A percentile compares a stretch with the other conserved stretches of the same genome.
These are phyloP conservation scores for Catagonus wagneri DNA, from an alignment of 2,113 vertebrate genomes.

Conservation along the genomic window DNA sequence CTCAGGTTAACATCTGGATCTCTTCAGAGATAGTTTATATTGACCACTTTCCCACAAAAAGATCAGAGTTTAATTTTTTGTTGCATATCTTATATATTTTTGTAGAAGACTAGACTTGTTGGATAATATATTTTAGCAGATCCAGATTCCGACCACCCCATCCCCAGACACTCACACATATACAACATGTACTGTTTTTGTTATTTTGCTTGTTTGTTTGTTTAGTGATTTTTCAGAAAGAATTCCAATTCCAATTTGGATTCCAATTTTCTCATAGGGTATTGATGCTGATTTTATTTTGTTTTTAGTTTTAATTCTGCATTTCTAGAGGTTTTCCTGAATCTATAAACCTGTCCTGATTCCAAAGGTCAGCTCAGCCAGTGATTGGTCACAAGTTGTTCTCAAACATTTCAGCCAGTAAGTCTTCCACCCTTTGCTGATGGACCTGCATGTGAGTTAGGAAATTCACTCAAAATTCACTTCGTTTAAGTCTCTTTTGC, in stretches of 20 bases:
- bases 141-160: background rate
- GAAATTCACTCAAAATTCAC: background rate
- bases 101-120: background rate
- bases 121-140: background rate
- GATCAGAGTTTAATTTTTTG: background rate
- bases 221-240: background rate
- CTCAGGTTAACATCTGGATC: background rate
- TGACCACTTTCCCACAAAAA: background rate
- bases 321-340: background rate
- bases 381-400: background rate
- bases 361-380: background rate
- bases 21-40: background rate
- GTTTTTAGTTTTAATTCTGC: background rate
- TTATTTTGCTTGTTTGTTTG: background rate
- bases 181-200: background rate
- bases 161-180: background rate
- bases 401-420: background rate
- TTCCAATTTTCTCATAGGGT: background rate
- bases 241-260: background rate
- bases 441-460: background rate
- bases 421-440: background rate
- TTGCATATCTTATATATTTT: background rate
- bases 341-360: background rate
- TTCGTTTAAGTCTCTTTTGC: background rate
- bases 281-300: background rate